Conservation (phyloP, 2,888 invertebrate species). For the Tachina lurida region DNA sequence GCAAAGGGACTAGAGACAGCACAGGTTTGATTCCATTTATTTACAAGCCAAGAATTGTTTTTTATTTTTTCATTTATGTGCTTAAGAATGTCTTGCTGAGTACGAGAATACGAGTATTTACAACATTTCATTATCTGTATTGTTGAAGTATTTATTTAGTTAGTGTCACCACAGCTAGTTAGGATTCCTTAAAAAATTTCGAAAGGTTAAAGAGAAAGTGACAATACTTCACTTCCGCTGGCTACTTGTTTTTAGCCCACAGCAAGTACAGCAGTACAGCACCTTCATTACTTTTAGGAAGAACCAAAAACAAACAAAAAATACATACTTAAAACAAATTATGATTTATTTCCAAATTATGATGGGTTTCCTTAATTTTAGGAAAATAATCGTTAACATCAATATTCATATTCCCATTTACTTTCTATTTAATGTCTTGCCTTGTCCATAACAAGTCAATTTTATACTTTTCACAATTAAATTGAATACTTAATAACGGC, state of each 20-base stretch:
- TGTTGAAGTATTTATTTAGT: not conserved
- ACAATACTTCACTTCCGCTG: conserved; percentile 63
- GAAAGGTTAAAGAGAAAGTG: conserved; percentile 58
- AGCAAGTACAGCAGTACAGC: not conserved
- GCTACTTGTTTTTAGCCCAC: conserved; percentile 46
- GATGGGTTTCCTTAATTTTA: not conserved
- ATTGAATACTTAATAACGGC: conserved; percentile 32
- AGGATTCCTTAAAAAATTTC: conserved; percentile 18
- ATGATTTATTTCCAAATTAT: conserved; percentile 66
- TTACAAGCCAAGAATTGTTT: too few species aligned
- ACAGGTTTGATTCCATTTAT: too few species aligned
- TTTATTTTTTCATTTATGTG: conserved; percentile 1
- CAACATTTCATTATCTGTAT: conserved; percentile 4
- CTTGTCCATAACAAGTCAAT: conserved; percentile 11
- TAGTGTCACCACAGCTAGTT: not conserved
- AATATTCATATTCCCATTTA: conserved; percentile 22
- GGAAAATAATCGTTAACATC: conserved; percentile 21
- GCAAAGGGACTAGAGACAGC: too few species aligned
- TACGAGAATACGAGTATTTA: not conserved
- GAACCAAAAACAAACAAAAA: not conserved
- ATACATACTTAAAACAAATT: conserved; percentile 48
- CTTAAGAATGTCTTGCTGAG: conserved; percentile 9
- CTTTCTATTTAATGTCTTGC: conserved; percentile 19
- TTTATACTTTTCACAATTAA: conserved; percentile 24
- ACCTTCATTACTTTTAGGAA: conserved; percentile 36